phyloP scores from a whole-genome alignment of 2,888 invertebrate genomes.

The Mongoloraphidia duomilia region DNA sequence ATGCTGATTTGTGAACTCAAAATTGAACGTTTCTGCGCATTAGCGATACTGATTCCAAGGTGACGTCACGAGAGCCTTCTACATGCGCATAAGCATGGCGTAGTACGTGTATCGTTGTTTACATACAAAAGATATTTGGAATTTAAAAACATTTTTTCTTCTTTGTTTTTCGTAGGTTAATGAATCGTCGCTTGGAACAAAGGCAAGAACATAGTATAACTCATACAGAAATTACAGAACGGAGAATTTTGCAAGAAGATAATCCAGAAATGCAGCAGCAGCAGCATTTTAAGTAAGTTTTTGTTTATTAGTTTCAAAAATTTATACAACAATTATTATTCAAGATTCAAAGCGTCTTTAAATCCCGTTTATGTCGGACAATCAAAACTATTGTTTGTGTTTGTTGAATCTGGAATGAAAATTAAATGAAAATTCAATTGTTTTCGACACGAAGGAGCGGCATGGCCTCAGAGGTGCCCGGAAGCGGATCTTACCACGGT shows the following conservation, averaged over 20 bases:
- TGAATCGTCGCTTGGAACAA: conserved; percentile 52
- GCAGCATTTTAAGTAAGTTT: conserved; percentile 34
- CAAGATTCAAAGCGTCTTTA: too few species aligned
- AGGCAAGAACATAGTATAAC: conserved; percentile 52
- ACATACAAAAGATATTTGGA: not conserved
- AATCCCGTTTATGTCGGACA: too few species aligned
- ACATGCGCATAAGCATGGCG: too few species aligned
- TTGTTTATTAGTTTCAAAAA: conserved; percentile 3
- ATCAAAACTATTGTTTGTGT: not conserved
- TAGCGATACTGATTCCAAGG: too few species aligned
- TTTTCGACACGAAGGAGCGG: conserved; percentile 15
- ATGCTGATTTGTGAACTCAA: too few species aligned
- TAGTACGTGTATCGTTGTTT: too few species aligned
- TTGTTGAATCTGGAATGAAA: conserved; percentile 1
- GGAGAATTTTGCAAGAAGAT: conserved; percentile 47
- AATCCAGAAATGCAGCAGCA: conserved; percentile 49
- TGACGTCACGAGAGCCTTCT: too few species aligned
- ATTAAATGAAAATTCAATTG: not conserved
- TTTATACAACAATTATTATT: too few species aligned
- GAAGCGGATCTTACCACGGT: conserved; percentile 27
- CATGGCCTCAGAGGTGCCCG: conserved; percentile 18
- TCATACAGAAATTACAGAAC: conserved; percentile 51
- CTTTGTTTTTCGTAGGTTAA: conserved; percentile 36
- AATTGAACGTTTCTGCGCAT: too few species aligned
- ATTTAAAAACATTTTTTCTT: not conserved